These are phyloP conservation scores for Drosophila formosana DNA, from an alignment of 2,888 invertebrate species.

Conservation along the genomic window DNA sequence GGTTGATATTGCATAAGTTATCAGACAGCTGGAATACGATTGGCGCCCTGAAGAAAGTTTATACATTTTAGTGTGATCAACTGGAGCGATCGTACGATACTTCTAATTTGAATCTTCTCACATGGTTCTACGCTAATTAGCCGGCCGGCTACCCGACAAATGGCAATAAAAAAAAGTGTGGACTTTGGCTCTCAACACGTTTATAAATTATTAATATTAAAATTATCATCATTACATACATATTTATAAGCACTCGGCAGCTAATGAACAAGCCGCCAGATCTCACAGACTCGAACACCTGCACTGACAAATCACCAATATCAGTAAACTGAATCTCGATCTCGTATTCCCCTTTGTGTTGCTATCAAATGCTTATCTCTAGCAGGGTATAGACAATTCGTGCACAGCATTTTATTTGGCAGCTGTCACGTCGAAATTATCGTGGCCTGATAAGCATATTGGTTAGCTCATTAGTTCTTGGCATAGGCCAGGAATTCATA, in stretches of 20 bases:
- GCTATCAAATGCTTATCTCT: background rate
- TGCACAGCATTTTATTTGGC: conserved; percentile 21
- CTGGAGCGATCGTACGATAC: conserved; percentile 14
- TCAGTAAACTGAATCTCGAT: background rate
- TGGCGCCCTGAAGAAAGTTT: conserved; percentile 5
- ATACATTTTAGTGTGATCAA: background rate
- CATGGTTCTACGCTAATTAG: conserved; percentile 44
- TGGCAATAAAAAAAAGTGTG: conserved; percentile 31
- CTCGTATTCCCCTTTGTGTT: background rate
- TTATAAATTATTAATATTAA: conserved; percentile 49
- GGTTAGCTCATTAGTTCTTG: conserved; percentile 22
- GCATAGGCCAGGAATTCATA: conserved; percentile 26
- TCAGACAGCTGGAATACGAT: background rate
- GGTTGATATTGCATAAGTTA: conserved; percentile 4
- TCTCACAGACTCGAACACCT: conserved; percentile 14
- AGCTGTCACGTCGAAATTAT: conserved; percentile 20
- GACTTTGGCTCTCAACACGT: conserved; percentile 47
- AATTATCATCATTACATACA: conserved; percentile 39
- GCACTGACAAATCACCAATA: conserved; percentile 3
- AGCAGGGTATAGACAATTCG: background rate
- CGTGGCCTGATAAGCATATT: conserved; percentile 36
- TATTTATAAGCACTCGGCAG: conserved; percentile 42
- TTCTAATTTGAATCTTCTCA: conserved; percentile 37
- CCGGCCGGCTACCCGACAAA: conserved; percentile 49
- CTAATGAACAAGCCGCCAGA: conserved; percentile 33